Conservation (phyloP, 1,140 invertebrate species). For the Drosophila lacertosa region DNA sequence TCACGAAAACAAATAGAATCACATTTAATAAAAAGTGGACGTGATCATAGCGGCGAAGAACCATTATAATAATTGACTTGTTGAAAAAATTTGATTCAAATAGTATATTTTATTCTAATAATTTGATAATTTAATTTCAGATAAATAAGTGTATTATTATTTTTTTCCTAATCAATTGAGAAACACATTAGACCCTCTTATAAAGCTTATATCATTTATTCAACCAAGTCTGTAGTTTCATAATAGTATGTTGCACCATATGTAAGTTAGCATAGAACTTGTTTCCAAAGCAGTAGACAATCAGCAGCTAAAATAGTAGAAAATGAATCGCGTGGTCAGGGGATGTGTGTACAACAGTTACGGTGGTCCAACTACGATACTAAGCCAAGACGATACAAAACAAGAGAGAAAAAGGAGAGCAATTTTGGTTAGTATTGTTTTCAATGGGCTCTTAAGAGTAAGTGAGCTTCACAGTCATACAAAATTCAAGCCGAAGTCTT, state of each 20-base stretch:
- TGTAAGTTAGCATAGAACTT: slow-evolving; percentile 24
- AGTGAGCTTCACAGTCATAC: background rate
- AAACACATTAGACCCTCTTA: background rate
- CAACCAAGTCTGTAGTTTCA: slow-evolving; percentile 13
- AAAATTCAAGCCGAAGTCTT: background rate
- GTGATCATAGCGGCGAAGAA: too few species aligned
- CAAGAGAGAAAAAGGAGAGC: slow-evolving; percentile 13
- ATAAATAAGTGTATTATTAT: background rate
- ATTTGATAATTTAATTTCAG: background rate
- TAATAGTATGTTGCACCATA: slow-evolving; percentile 17
- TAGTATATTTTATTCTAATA: too few species aligned
- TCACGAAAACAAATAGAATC: too few species aligned
- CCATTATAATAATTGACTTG: too few species aligned
- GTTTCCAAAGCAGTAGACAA: slow-evolving; percentile 27
- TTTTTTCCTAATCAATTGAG: background rate
- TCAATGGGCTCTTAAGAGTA: background rate
- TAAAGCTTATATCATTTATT: background rate
- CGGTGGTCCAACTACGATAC: slow-evolving; percentile 46
- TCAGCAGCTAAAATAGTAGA: slow-evolving; percentile 20
- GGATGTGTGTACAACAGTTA: slow-evolving; percentile 25
- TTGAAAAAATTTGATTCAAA: too few species aligned
- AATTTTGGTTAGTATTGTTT: slow-evolving; percentile 6
- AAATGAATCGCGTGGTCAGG: slow-evolving; percentile 29
- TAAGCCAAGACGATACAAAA: slow-evolving; percentile 53
- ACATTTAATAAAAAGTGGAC: too few species aligned